These are phyloP conservation scores for Lydus trimaculatus DNA, from an alignment of 2,888 invertebrate species.

Conservation along the genomic window DNA sequence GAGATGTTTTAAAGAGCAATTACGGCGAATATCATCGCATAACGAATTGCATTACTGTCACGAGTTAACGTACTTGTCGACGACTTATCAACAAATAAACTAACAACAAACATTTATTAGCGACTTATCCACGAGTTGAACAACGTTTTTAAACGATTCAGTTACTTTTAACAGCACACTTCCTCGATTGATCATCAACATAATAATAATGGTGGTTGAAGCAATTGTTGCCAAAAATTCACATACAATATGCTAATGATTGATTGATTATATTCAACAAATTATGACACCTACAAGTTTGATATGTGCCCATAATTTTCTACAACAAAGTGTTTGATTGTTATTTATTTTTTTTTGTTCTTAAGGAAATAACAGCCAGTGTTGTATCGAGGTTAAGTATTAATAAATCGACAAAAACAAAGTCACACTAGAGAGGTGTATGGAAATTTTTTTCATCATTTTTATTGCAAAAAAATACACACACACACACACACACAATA, in stretches of 20 bases:
- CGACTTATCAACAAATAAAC: slow-evolving; percentile 1
- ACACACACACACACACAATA: background rate
- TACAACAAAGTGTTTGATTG: background rate
- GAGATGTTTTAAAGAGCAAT: too few relatives aligned
- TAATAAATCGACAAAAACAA: background rate
- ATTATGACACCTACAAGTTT: too few relatives aligned
- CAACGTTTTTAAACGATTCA: background rate
- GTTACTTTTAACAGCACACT: background rate
- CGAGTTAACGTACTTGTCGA: background rate
- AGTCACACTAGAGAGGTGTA: background rate
- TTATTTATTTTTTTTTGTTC: background rate
- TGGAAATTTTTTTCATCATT: background rate
- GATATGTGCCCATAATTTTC: background rate
- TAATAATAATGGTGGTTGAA: background rate
- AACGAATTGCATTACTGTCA: slow-evolving; percentile 4
- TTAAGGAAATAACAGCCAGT: background rate
- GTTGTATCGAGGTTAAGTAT: background rate
- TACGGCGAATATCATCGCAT: too few relatives aligned
- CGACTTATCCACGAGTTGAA: background rate
- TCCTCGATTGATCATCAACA: background rate
- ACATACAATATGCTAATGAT: background rate
- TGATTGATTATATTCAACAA: background rate
- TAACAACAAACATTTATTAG: slow-evolving; percentile 1
- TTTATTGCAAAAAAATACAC: background rate
- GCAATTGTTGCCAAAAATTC: background rate